Conservation (phyloP, 2,888 invertebrate genomes). For the Oscheius sp. region DNA sequence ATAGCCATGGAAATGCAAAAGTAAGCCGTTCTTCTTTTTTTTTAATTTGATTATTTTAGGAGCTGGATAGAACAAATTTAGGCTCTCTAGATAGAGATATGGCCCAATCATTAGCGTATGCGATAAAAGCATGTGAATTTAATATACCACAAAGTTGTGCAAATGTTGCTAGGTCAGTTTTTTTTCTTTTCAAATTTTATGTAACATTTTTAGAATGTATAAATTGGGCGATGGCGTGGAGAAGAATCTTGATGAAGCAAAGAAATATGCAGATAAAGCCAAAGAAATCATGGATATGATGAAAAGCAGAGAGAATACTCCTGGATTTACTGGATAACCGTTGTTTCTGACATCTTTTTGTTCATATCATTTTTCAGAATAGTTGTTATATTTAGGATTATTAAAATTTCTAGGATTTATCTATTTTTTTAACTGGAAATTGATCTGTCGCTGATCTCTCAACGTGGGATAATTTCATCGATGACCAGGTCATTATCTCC, state of each 20-base stretch:
- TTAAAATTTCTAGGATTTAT: no score
- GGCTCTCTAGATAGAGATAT: slow-evolving; percentile 62
- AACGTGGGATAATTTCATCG: no score
- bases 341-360: not conserved
- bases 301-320: slow-evolving; percentile 46
- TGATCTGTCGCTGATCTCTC: no score
- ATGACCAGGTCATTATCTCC: no score
- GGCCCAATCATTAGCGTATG: slow-evolving; percentile 84
- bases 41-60: slow-evolving; percentile 37
- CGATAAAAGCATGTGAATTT: slow-evolving; percentile 84
- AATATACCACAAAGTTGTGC: slow-evolving; percentile 89
- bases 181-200: not conserved
- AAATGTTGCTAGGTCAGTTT: slow-evolving; percentile 80
- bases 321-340: slow-evolving; percentile 57
- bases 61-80: slow-evolving; percentile 50
- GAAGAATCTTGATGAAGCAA: slow-evolving; percentile 63
- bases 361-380: not conserved
- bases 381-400: no score
- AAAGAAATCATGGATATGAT: slow-evolving; percentile 59
- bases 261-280: slow-evolving; percentile 61
- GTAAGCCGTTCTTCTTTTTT: slow-evolving; percentile 33
- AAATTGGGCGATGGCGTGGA: slow-evolving; percentile 69
- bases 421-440: no score
- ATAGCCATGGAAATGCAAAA: slow-evolving; percentile 47
- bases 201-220: slow-evolving; percentile 74